Conservation (phyloP, 2,797 vertebrate species). For the Notolepis coatsorum region DNA sequence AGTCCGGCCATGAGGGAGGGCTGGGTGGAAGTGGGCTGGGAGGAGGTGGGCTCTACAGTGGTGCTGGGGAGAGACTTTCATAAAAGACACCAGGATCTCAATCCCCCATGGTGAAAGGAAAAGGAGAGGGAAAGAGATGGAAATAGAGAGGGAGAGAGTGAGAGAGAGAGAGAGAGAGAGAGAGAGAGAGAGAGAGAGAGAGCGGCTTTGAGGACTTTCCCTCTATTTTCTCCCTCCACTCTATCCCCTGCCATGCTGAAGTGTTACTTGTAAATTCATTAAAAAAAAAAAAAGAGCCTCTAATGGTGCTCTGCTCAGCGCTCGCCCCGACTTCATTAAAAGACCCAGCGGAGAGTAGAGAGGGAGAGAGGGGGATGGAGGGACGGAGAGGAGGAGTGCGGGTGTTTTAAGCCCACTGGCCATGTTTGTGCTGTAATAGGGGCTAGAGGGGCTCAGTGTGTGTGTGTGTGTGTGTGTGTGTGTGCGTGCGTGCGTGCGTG, state of each 20-base stretch:
- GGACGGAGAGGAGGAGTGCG: slow-evolving; percentile 21
- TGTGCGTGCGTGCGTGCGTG: background rate
- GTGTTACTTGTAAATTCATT: slow-evolving; percentile 34
- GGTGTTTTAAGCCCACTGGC: slow-evolving; percentile 45
- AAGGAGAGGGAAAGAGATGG: background rate
- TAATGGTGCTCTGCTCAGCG: slow-evolving; percentile 38
- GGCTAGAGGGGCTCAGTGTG: slow-evolving; percentile 16
- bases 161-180: slow-evolving; percentile 14
- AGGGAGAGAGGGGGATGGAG: background rate
- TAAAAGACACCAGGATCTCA: slow-evolving; percentile 26
- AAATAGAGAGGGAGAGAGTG: background rate
- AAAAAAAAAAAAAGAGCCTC: slow-evolving; percentile 26
- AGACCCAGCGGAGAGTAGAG: slow-evolving; percentile 37
- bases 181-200: background rate
- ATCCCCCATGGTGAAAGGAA: slow-evolving; percentile 5
- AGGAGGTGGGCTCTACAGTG: background rate
- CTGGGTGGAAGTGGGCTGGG: background rate
- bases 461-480: slow-evolving; percentile 1
- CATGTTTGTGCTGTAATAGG: slow-evolving; percentile 58
- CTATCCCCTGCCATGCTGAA: slow-evolving; percentile 30
- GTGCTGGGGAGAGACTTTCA: slow-evolving; percentile 3
- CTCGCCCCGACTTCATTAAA: slow-evolving; percentile 66
- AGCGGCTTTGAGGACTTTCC: slow-evolving; percentile 21
- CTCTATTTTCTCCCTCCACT: background rate
- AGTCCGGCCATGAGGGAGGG: background rate